A percentile compares a stretch with the other conserved stretches of the same genome.
Evolutionary conservation across 2,888 invertebrate genomes (phyloP).

Genomic region (Hemaris fuciformis): DNA sequence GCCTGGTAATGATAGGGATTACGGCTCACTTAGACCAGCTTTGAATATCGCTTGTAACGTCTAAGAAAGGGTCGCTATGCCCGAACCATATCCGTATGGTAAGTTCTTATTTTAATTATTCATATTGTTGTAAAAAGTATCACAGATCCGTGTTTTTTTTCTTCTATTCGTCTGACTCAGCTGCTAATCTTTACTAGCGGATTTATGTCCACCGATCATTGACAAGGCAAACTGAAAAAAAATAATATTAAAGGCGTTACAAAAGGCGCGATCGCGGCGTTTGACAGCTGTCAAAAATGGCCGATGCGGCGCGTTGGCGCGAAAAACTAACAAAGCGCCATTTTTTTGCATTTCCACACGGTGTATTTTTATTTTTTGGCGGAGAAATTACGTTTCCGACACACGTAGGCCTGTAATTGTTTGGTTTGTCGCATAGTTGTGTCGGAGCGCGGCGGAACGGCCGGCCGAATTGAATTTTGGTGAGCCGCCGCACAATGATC

Average conservation of each 20-base stretch:
- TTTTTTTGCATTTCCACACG: slow-evolving; percentile 63
- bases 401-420: slow-evolving; percentile 76
- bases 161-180: neutral
- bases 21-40: slow-evolving; percentile 3
- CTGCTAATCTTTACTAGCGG: neutral
- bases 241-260: slow-evolving; percentile 46
- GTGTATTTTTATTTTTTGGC: slow-evolving; percentile 52
- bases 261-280: slow-evolving; percentile 62
- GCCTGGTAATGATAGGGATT: slow-evolving; percentile 48
- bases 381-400: slow-evolving; percentile 75
- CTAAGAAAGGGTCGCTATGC: neutral
- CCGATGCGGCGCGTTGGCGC: slow-evolving; percentile 64
- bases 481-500: slow-evolving; percentile 58
- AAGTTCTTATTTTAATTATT: neutral
- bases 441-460: slow-evolving; percentile 53
- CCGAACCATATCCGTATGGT: neutral
- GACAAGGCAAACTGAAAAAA: neutral
- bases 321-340: slow-evolving; percentile 71
- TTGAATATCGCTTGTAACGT: neutral
- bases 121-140: neutral
- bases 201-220: slow-evolving; percentile 15
- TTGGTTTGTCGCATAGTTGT: slow-evolving; percentile 70
- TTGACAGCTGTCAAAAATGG: slow-evolving; percentile 79
- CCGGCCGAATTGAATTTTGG: slow-evolving; percentile 74
- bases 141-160: neutral